phyloP scores from a whole-genome alignment of 1,140 invertebrate species.

The Thaumetopoea pityocampa region DNA sequence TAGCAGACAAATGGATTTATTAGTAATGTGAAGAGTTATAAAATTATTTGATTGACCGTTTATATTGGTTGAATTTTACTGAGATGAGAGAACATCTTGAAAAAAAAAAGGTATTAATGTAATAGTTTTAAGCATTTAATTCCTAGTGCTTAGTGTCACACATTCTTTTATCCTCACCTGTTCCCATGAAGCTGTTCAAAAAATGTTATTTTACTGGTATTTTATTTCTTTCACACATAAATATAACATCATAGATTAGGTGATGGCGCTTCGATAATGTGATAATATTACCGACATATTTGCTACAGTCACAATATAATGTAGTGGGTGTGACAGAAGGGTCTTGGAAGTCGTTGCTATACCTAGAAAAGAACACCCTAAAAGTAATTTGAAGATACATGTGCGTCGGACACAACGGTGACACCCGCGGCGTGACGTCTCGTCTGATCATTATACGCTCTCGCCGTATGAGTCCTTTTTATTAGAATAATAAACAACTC shows the following conservation, averaged over 20 bases:
- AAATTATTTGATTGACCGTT: constrained; percentile 28
- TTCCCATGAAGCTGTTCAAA: constrained; percentile 72
- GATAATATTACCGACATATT: constrained; percentile 66
- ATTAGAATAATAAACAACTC: constrained; percentile 61
- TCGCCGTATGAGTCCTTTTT: constrained; percentile 51
- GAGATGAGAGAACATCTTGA: constrained; percentile 32
- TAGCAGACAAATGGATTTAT: constrained; percentile 63
- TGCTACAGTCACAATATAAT: constrained; percentile 61
- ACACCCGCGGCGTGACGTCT: constrained; percentile 28
- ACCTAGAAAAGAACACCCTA: constrained; percentile 76
- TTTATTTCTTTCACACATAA: constrained; percentile 71
- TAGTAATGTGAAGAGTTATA: constrained; percentile 8
- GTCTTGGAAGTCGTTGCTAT: constrained; percentile 54
- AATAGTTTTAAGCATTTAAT: constrained; percentile 48
- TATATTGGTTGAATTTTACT: constrained; percentile 27
- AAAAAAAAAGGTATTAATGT: constrained; percentile 28
- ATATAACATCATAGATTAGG: constrained; percentile 67
- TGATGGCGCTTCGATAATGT: constrained; percentile 64
- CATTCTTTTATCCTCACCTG: constrained; percentile 70
- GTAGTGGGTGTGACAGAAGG: constrained; percentile 40
- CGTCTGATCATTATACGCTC: constrained; percentile 43
- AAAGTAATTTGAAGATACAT: constrained; percentile 43
- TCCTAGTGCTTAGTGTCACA: constrained; percentile 63
- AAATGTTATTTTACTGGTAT: constrained; percentile 70
- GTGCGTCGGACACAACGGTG: constrained; percentile 27